Base-by-base conservation (phyloP, 2,888 invertebrate genomes). In the Agrotis ipsilon region DNA sequence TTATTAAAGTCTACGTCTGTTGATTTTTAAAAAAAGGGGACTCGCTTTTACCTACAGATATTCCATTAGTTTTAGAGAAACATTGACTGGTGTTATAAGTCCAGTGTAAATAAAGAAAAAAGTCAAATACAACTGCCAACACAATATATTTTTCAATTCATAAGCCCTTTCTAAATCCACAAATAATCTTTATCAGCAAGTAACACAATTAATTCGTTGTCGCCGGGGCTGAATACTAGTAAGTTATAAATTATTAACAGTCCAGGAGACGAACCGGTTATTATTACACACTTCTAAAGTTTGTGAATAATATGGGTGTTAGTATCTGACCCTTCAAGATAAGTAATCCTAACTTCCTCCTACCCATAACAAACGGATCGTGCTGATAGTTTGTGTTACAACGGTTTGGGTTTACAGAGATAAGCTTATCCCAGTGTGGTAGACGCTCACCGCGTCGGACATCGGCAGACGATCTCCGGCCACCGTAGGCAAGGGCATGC, bases 321-420 rank as follows among this genome's bases (percentile, higher is more conserved):
- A 13, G 45, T 49, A 48, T 57, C 54, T 27, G 60, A 61, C 67
- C 79, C 78, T 45, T 48, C 19, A 18, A 72, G 78, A 78, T 65
- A 72, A 67, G 57, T 49, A 62, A 67, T 67, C 61, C 78, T 58
- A 32, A 51, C 55, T 54, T 60, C 62, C 64, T 27, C 55, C 52
- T 64, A 51, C 61, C 24, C 49, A 73, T 69, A 75, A 75, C 71
- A 78, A 66, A 66, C 59, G 55, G 32, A 9, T 58, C 60, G 66
- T 57, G 67, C 67, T n/a, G 73, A 73, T 72, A 76, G 67, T 61
- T 72, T 72, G 60, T 72, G 52, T 73, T 39, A 61, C 60, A 52
- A 52, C 19, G 43, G 24, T 11, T 21, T 43, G 43, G 52, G 48
- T 52, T n/a, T 51, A 48, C 27, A 27, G n/a, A 58, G 57, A 43